Base-by-base conservation (phyloP, 2,797 vertebrate species). In the Cirrhinus mrigala region DNA sequence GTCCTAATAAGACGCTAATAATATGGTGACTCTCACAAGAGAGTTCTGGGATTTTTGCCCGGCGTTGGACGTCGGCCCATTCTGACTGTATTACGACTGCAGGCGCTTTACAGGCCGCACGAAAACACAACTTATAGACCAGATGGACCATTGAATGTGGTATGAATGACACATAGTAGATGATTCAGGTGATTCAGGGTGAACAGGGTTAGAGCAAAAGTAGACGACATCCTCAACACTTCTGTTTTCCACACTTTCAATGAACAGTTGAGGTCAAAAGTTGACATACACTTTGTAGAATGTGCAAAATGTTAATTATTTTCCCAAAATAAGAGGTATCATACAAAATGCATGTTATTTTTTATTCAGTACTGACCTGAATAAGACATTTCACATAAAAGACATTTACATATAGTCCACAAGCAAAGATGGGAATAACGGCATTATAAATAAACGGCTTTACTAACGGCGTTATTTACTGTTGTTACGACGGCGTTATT, bases 21-120 rank as follows among this genome's bases (percentile, higher is more conserved):
- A 70, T 69, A 81, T 6, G 4, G 24, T 37, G 44, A 20, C 70
- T 18, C 84, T 73, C 78, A 81, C 12, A 58, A 50, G 70, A 75
- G 70, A 10, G 2, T 44, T 84, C 60, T 84, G 81, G 70, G 81
- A 83, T 37, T 64, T 64, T 64, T 83, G 81, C 81, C 56, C 81
- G 62, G 81, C 27, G 15, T n/a, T 82, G 81, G 81, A 82, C 16
- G 7, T 75, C 50, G 56, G 33, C 68, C 58, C 80, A 8, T 60
- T 82, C 22, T 24, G 20, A 74, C 66, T 40, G 79, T 68, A 66
- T 48, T 15, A 18, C 71, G 46, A 66, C 27, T 33, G 70, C 22
- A 40, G 50, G 50, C 3, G 27, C 18, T 68, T 80, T 68, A 58
- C 56, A 33, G 69, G 81, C 37, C 10, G 15, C 44, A 71, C 16